phyloP scores from a whole-genome alignment of 2,113 vertebrate species.

The Corythornis cristatus region DNA sequence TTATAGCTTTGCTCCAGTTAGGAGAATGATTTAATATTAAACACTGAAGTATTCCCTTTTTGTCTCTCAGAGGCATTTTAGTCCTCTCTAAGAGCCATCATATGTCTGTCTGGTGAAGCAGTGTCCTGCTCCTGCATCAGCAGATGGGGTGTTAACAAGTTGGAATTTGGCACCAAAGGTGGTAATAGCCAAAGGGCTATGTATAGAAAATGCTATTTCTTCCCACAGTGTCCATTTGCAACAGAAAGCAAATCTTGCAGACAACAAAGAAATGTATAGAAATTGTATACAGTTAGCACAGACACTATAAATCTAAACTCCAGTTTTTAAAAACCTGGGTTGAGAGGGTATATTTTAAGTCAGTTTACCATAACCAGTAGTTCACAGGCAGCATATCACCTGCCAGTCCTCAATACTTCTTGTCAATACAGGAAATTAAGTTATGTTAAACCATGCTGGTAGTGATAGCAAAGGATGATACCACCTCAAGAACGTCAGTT shows the following conservation, averaged over 20 bases:
- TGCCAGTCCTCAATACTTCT: neutral
- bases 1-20: slow-evolving; percentile 68
- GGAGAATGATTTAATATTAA: slow-evolving; percentile 70
- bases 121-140: neutral
- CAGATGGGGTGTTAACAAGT: neutral
- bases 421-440: neutral
- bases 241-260: neutral
- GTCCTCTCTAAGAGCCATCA: slow-evolving; percentile 1
- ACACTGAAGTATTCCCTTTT: slow-evolving; percentile 65
- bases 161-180: neutral
- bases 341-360: neutral
- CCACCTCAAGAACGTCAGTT: neutral
- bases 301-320: neutral
- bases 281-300: neutral
- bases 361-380: neutral
- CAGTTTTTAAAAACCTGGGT: neutral
- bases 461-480: neutral
- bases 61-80: slow-evolving; percentile 53
- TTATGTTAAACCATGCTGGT: neutral
- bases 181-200: neutral
- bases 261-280: neutral
- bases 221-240: neutral
- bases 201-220: neutral
- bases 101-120: neutral
- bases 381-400: neutral